Conservation (phyloP, 2,113 vertebrate genomes). For the Aramus guarauna region DNA sequence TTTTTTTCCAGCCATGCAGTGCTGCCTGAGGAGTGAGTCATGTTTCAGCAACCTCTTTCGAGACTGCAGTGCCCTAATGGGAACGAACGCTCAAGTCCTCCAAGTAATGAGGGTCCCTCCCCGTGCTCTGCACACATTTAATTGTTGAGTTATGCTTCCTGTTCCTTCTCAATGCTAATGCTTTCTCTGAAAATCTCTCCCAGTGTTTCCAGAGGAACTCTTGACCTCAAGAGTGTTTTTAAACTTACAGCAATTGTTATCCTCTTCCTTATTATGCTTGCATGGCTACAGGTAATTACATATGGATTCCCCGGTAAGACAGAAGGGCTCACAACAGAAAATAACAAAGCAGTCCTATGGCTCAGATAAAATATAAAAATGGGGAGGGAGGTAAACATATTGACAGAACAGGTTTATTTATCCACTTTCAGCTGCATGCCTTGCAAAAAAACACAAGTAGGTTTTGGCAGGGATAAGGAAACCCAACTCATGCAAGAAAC, state of each 20-base stretch:
- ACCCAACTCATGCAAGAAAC: background rate
- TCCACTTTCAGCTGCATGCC: background rate
- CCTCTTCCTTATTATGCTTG: slow-evolving; percentile 13
- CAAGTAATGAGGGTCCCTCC: slow-evolving; percentile 24
- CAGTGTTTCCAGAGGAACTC: slow-evolving; percentile 55
- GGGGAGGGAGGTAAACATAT: background rate
- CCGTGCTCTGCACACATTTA: background rate
- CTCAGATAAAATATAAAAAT: background rate
- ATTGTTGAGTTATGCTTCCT: slow-evolving; percentile 56
- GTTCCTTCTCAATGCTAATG: slow-evolving; percentile 24
- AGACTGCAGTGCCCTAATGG: slow-evolving; percentile 6
- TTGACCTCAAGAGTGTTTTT: slow-evolving; percentile 53
- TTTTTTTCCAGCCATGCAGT: background rate
- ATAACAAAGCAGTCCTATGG: background rate
- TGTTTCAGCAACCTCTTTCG: background rate
- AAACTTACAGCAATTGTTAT: slow-evolving; percentile 32
- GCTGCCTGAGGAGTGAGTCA: background rate
- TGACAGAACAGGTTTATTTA: background rate
- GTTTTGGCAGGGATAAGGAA: background rate
- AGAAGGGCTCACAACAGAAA: background rate
- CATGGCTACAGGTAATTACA: slow-evolving; percentile 37
- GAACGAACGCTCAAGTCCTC: background rate
- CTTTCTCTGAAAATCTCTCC: slow-evolving; percentile 59
- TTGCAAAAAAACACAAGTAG: background rate
- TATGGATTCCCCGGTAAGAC: background rate